Evolutionary conservation across 92 coral and sea anemone species (phyloP).

Genomic region (Anthopleura xanthogrammica): DNA sequence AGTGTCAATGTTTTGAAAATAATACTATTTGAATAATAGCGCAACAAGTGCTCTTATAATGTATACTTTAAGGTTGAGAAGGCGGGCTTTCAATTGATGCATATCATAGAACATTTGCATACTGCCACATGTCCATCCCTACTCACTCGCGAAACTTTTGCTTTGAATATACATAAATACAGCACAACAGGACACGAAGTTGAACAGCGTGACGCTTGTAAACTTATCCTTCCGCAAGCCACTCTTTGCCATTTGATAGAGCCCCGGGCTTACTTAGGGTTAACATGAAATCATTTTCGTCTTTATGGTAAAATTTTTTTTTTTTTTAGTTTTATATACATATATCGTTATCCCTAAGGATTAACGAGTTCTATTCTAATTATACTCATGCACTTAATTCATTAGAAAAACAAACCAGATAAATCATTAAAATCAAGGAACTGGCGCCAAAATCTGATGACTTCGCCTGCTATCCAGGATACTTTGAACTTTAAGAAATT

Average conservation of each 20-base stretch:
- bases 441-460: neutral
- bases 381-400: constrained; percentile 7
- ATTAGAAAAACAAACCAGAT: constrained; percentile 10
- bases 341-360: constrained; percentile 6
- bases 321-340: neutral
- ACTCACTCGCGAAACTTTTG: neutral
- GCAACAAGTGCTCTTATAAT: neutral
- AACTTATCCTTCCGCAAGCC: constrained; percentile 15
- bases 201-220: constrained; percentile 25
- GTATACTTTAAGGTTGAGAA: neutral
- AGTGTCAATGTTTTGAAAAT: neutral
- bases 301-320: neutral
- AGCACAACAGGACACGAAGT: constrained; percentile 17
- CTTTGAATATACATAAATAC: constrained; percentile 18
- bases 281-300: neutral
- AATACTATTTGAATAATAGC: neutral
- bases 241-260: neutral
- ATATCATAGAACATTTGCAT: constrained; percentile 8
- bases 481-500: neutral
- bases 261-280: neutral
- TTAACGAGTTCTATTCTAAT: constrained; percentile 15
- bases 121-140: constrained; percentile 18
- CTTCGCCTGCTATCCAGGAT: neutral
- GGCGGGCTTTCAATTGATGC: neutral
- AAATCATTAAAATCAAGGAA: neutral